A percentile compares a stretch with the other conserved stretches of the same genome.
Evolutionary conservation across 1,140 invertebrate genomes (phyloP).

Genomic region (Sinella curviseta): DNA sequence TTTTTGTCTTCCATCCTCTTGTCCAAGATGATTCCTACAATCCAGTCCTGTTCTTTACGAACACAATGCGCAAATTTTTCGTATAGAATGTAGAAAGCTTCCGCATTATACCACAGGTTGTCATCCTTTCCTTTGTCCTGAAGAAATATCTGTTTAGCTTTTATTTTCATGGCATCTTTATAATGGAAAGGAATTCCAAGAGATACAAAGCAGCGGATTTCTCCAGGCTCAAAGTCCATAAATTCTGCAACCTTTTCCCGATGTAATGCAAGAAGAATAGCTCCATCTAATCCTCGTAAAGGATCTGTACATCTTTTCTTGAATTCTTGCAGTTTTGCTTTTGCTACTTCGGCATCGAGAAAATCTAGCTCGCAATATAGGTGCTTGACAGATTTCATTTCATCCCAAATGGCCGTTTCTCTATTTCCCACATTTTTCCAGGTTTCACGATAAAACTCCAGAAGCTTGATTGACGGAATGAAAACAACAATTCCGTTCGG

Average conservation of each 20-base stretch:
- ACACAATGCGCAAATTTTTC: not conserved
- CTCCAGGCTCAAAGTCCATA: not conserved
- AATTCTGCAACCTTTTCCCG: not conserved
- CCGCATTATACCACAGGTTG: not conserved
- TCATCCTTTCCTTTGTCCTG: not conserved
- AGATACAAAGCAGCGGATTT: not conserved
- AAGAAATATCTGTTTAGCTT: not conserved
- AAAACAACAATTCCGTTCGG: not conserved
- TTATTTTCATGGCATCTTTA: not conserved
- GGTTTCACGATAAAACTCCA: not conserved
- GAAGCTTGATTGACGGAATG: not conserved
- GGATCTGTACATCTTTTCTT: not conserved
- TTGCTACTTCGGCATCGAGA: not conserved
- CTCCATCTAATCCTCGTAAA: not conserved
- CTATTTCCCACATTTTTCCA: not conserved
- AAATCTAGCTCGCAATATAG: not conserved
- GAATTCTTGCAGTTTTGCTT: not conserved
- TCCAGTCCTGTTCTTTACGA: not conserved
- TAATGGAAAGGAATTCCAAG: not conserved
- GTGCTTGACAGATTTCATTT: not conserved
- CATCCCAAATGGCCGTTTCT: not conserved
- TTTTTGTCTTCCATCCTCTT: not conserved
- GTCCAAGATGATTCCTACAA: not conserved
- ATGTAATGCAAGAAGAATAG: not conserved
- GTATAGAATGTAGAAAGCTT: not conserved